phyloP scores from a whole-genome alignment of 1,140 invertebrate species.

The Diplogasteroides magnus region DNA sequence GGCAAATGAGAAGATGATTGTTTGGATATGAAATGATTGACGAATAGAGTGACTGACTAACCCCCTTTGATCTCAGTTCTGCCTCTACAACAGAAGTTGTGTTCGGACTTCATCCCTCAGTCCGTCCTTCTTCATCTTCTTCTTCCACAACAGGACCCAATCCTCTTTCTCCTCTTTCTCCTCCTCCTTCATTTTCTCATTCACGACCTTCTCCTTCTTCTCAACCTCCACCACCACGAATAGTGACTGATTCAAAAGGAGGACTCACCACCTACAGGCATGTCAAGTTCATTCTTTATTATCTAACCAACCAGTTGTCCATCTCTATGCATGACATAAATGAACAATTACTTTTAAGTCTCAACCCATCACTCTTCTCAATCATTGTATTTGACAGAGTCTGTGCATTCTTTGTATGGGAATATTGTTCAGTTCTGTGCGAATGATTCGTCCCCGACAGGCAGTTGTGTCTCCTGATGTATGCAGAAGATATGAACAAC shows the following conservation, averaged over 20 bases:
- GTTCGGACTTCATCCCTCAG: background rate
- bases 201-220: constrained; percentile 16
- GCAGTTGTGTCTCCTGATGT: constrained; percentile 43
- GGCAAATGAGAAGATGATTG: too few relatives aligned
- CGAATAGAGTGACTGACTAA: too few relatives aligned
- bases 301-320: constrained; percentile 3
- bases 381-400: too few relatives aligned
- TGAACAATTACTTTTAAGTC: too few relatives aligned
- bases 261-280: constrained; percentile 9
- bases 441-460: constrained; percentile 37
- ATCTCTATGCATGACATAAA: constrained; percentile 16
- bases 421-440: constrained; percentile 18
- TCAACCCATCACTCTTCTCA: too few relatives aligned
- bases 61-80: too few relatives aligned
- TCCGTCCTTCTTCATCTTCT: background rate
- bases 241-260: too few relatives aligned
- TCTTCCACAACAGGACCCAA: constrained; percentile 4
- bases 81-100: background rate
- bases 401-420: background rate
- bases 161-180: background rate
- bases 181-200: constrained; percentile 12
- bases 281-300: too few relatives aligned
- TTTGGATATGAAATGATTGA: too few relatives aligned
- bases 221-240: constrained; percentile 26
- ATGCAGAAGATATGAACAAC: constrained; percentile 33